phyloP scores from a whole-genome alignment of 2,113 vertebrate genomes.

The Pygoscelis antarcticus region DNA sequence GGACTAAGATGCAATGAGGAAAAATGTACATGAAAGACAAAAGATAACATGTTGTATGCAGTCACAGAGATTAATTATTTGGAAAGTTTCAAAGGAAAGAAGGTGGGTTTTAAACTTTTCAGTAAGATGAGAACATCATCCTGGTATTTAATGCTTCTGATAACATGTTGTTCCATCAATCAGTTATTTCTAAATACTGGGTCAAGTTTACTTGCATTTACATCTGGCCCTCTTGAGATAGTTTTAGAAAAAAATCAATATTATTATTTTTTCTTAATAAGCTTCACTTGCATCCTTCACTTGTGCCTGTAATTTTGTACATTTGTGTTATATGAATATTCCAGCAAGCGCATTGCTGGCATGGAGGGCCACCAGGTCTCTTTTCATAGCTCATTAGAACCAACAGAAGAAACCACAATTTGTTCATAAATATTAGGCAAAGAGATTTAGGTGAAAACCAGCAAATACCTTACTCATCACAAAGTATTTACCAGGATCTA shows the following conservation, averaged over 20 bases:
- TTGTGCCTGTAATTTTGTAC: neutral
- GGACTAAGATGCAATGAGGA: neutral
- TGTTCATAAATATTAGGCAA: neutral
- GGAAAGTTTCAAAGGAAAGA: neutral
- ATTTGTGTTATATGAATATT: neutral
- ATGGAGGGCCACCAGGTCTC: neutral
- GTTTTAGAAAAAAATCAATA: neutral
- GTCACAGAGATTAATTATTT: neutral
- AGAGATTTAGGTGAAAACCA: neutral
- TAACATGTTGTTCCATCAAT: neutral
- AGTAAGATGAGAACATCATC: neutral
- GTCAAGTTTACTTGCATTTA: neutral
- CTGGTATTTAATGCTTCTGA: neutral
- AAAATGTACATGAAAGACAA: neutral
- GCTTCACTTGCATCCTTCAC: neutral
- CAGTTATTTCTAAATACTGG: neutral
- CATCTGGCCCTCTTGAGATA: neutral
- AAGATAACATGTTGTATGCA: neutral
- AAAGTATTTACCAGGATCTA: neutral
- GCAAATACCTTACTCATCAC: neutral
- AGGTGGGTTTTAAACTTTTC: neutral
- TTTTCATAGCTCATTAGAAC: neutral
- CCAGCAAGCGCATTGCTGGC: neutral
- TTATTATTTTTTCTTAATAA: neutral
- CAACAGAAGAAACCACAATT: neutral